Conservation (phyloP, 2,888 invertebrate species). For the Ophioninae sp. region DNA sequence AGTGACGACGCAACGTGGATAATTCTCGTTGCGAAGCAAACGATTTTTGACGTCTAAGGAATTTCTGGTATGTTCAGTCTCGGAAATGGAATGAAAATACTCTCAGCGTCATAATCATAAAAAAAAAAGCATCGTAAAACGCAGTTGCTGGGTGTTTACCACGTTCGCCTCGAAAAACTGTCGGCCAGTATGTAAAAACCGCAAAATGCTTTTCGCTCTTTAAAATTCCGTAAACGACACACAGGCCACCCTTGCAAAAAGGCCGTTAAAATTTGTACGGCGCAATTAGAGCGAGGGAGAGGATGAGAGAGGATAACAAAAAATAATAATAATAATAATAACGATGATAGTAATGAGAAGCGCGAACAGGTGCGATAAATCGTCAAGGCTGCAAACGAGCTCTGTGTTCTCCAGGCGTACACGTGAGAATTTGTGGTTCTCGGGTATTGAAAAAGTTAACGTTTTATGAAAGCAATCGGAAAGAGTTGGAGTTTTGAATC, state of each 20-base stretch:
- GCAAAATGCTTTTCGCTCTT: not conserved
- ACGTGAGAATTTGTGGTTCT: conserved; percentile 14
- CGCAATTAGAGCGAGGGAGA: conserved; percentile 24
- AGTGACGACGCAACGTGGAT: conserved; percentile 39
- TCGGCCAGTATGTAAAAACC: not conserved
- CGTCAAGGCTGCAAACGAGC: conserved; percentile 20
- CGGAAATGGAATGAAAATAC: conserved; percentile 30
- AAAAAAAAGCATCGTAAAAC: not conserved
- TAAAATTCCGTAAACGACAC: not conserved
- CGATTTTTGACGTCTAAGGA: conserved; percentile 26
- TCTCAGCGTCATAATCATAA: not conserved
- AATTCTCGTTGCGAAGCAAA: conserved; percentile 11
- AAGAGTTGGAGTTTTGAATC: not conserved
- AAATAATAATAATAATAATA: conserved; percentile 4
- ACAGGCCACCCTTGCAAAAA: conserved; percentile 13
- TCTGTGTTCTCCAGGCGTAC: not conserved
- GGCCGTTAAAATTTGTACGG: conserved; percentile 32
- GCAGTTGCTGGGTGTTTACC: conserved; percentile 12
- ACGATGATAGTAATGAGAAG: conserved; percentile 29
- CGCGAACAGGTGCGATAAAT: conserved; percentile 51
- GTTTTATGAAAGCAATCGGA: conserved; percentile 21
- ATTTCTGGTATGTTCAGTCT: not conserved
- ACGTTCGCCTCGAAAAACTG: not conserved
- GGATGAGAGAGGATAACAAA: not conserved
- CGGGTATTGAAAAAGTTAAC: conserved; percentile 36